Percentiles rank a stretch among this genome's conserved stretches.
Conservation (phyloP, 2,888 invertebrate genomes). For the Rhaphigaster nebulosa region DNA sequence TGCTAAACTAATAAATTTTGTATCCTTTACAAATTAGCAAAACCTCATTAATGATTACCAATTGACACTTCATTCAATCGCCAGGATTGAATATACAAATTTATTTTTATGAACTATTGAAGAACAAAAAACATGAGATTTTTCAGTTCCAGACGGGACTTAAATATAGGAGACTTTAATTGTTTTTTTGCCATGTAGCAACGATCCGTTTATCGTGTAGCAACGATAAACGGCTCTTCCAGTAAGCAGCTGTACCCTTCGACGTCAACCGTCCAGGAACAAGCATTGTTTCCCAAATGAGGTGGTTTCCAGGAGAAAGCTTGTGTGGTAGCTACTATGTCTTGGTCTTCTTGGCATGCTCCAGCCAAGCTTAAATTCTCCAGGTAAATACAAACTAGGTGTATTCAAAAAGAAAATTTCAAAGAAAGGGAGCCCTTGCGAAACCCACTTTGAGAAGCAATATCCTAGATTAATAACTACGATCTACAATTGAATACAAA, state of each 20-base stretch:
- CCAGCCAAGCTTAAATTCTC: background rate
- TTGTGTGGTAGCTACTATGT: background rate
- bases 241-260: background rate
- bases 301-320: constrained; percentile 32
- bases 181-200: background rate
- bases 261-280: background rate
- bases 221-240: background rate
- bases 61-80: background rate
- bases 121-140: background rate
- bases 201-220: background rate
- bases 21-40: too few species aligned
- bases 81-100: background rate
- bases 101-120: background rate
- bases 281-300: constrained; percentile 31
- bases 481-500: too few species aligned
- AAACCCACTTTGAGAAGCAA: too few species aligned
- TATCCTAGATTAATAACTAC: too few species aligned
- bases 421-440: too few species aligned
- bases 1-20: too few species aligned
- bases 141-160: background rate
- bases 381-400: background rate
- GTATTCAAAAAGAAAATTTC: too few species aligned
- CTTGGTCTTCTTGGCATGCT: background rate
- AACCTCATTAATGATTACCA: too few species aligned
- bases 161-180: background rate